Percentiles rank a stretch among this genome's conserved stretches.
Evolutionary conservation across 2,113 vertebrate species (phyloP).

Genomic region (Elachura formosa): DNA sequence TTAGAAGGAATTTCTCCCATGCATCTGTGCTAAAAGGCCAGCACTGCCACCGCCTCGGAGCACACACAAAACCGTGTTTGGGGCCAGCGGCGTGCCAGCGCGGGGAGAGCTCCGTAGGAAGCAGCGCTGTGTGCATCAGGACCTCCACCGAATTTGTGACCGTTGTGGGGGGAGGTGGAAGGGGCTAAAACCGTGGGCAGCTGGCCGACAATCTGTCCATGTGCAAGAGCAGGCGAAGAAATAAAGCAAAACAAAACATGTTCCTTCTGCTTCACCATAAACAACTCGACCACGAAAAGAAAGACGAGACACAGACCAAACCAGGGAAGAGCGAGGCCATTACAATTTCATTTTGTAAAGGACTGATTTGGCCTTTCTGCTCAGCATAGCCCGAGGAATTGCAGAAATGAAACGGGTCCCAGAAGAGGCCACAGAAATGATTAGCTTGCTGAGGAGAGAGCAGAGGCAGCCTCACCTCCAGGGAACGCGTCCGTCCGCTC

Average conservation of each 20-base stretch:
- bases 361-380: not conserved
- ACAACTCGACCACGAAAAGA: not conserved
- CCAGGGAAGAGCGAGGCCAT: not conserved
- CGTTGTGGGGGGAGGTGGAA: constrained; percentile 7
- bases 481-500: fast-evolving
- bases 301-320: not conserved
- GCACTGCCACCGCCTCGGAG: not conserved
- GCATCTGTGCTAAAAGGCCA: constrained; percentile 8
- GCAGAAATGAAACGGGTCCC: not conserved
- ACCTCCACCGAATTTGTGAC: not conserved
- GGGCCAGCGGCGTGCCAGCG: not conserved
- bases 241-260: constrained; percentile 16
- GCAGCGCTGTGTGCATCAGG: not conserved
- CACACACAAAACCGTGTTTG: not conserved
- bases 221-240: constrained; percentile 7
- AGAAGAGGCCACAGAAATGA: constrained; percentile 9
- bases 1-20: constrained; percentile 8
- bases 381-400: constrained; percentile 1
- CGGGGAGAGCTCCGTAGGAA: not conserved
- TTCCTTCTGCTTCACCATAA: constrained; percentile 22
- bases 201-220: constrained; percentile 33
- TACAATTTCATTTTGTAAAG: not conserved
- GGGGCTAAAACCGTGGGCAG: not conserved
- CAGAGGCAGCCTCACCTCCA: not conserved
- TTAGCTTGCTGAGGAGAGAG: not conserved